These are phyloP conservation scores for Telmatherina bonti DNA, from an alignment of 2,797 vertebrate genomes.

Conservation along the genomic window DNA sequence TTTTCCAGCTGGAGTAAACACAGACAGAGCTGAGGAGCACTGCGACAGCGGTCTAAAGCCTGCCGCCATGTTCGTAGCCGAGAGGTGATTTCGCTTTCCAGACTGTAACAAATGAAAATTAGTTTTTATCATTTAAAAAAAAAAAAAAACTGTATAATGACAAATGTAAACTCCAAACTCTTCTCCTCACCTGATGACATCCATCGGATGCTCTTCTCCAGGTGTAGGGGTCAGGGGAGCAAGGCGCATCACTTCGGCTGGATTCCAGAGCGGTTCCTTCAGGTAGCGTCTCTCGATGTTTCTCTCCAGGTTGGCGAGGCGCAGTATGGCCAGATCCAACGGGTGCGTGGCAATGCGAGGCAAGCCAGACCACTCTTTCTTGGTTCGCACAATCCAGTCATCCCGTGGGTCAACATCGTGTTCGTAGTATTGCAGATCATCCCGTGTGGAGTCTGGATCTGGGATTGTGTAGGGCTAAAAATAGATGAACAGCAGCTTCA, in stretches of 20 bases:
- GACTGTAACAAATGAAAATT: constrained; percentile 61
- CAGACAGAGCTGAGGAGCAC: constrained; percentile 91
- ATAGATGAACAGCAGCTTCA: neutral
- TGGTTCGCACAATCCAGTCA: constrained; percentile 89
- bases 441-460: constrained; percentile 89
- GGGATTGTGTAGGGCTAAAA: constrained; percentile 89
- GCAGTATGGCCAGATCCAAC: constrained; percentile 90
- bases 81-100: constrained; percentile 93
- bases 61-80: constrained; percentile 93
- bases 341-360: constrained; percentile 89
- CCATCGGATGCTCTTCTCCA: constrained; percentile 80
- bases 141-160: neutral
- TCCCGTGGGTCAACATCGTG: constrained; percentile 88
- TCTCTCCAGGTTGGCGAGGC: constrained; percentile 90
- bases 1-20: constrained; percentile 93
- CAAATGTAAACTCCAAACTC: neutral
- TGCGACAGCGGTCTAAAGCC: constrained; percentile 91
- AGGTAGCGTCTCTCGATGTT: constrained; percentile 95
- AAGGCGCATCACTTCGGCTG: constrained; percentile 90
- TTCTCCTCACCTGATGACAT: constrained; percentile 77
- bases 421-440: constrained; percentile 92
- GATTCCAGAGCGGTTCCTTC: constrained; percentile 93
- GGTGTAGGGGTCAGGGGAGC: constrained; percentile 81
- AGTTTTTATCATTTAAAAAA: too few species aligned
- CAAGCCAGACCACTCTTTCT: constrained; percentile 87